phyloP scores from a whole-genome alignment of 2,113 vertebrate genomes.

The Redunca redunca region DNA sequence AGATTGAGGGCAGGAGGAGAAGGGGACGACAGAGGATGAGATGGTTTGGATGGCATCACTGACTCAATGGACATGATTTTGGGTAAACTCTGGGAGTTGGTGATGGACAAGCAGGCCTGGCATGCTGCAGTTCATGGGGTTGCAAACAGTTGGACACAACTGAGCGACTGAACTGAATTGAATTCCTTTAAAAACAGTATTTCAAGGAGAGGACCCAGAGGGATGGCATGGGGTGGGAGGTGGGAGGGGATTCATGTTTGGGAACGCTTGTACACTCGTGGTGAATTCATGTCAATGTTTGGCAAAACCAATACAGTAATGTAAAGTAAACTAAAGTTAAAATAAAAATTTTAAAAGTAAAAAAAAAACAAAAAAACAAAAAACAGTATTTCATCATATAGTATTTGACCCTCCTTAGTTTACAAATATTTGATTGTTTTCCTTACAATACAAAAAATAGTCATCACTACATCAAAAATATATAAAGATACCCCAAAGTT shows the following conservation, averaged over 20 bases:
- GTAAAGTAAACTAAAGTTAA: no score
- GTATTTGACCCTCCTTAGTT: neutral
- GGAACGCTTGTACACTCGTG: no score
- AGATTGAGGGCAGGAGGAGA: neutral
- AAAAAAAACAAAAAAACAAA: no score
- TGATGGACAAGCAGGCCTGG: neutral
- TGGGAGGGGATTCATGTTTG: no score
- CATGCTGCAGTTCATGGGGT: rapidly evolving
- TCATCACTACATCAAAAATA: neutral
- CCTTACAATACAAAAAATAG: neutral
- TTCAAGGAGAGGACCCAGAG: no score
- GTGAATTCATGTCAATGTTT: no score
- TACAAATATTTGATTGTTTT: neutral
- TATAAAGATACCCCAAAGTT: neutral
- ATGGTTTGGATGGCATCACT: neutral
- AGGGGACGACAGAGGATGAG: neutral
- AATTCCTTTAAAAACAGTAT: neutral
- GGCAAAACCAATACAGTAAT: no score
- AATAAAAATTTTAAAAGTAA: no score
- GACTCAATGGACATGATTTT: neutral
- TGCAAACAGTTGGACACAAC: rapidly evolving
- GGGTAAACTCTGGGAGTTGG: neutral
- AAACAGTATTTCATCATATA: neutral
- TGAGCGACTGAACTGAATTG: neutral
- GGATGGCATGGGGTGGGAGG: no score